Evolutionary conservation across 1,140 invertebrate species (phyloP).

Genomic region (Goniozus legneri): DNA sequence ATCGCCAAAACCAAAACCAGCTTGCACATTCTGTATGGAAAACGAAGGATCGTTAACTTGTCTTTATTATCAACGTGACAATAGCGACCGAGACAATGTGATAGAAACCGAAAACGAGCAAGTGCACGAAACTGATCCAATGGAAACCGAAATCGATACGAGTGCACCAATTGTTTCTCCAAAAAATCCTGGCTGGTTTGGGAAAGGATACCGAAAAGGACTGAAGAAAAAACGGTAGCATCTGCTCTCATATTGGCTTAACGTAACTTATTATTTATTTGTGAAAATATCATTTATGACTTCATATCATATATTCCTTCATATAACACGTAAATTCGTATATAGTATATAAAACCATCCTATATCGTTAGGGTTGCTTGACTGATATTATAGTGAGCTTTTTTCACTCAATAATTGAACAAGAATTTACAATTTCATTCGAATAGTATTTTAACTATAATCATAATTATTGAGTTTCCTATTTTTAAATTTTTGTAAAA

Average conservation of each 20-base stretch:
- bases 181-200: conserved; percentile 64
- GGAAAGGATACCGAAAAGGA: conserved; percentile 60
- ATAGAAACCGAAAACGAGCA: conserved; percentile 23
- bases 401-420: too few relatives aligned
- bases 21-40: conserved; percentile 51
- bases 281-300: conserved; percentile 18
- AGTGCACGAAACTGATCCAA: conserved; percentile 27
- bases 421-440: too few relatives aligned
- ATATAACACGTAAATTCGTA: not conserved
- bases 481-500: too few relatives aligned
- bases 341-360: too few relatives aligned
- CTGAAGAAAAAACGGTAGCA: conserved; percentile 57
- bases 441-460: too few relatives aligned
- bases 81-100: conserved; percentile 23
- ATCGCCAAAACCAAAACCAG: conserved; percentile 40
- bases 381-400: too few relatives aligned
- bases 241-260: conserved; percentile 15
- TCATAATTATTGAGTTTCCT: too few relatives aligned
- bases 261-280: conserved; percentile 12
- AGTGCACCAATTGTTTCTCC: conserved; percentile 36
- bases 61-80: conserved; percentile 45
- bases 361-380: too few relatives aligned
- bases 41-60: conserved; percentile 47
- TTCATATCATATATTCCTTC: conserved; percentile 16
- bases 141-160: conserved; percentile 25